A percentile compares a stretch with the other conserved stretches of the same genome.
Evolutionary conservation across 2,113 vertebrate species (phyloP).

Genomic region (Gasterosteus aculeatus): DNA sequence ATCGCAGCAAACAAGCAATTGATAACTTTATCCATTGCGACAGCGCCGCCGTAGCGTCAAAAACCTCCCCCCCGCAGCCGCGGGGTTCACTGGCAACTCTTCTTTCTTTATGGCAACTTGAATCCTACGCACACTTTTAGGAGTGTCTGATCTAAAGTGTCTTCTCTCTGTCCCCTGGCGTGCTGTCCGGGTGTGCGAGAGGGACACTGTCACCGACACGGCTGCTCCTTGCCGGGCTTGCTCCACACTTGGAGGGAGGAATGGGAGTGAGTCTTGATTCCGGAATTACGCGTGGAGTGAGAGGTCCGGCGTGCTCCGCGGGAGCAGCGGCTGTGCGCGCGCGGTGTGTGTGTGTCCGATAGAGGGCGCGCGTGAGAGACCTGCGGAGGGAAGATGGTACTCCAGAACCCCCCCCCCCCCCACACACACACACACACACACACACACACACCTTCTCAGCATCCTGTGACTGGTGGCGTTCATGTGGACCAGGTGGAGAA

Average conservation of each 20-base stretch:
- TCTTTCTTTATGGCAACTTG: conserved; percentile 58
- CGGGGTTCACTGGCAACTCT: conserved; percentile 76
- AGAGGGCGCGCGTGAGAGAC: conserved; percentile 70
- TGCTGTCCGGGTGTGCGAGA: conserved; percentile 28
- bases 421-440: no score
- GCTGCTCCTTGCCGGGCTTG: conserved; percentile 63
- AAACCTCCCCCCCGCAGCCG: conserved; percentile 61
- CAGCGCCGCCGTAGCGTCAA: conserved; percentile 59
- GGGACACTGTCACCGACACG: conserved; percentile 40
- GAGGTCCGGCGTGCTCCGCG: conserved; percentile 61
- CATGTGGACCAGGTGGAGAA: conserved; percentile 32
- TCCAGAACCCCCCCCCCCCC: no score
- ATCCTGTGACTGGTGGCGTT: conserved; percentile 8
- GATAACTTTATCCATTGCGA: conserved; percentile 85
- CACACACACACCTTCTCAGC: conserved; percentile 26
- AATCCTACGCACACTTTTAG: conserved; percentile 54
- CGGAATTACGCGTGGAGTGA: conserved; percentile 75
- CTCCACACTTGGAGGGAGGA: conserved; percentile 73
- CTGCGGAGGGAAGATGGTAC: conserved; percentile 8
- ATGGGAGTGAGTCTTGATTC: conserved; percentile 72
- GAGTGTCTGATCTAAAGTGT: conserved; percentile 16
- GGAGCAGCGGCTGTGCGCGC: conserved; percentile 52
- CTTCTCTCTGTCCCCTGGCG: conserved; percentile 15
- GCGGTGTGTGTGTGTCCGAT: conserved; percentile 48
- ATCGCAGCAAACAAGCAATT: conserved; percentile 75